Percentiles rank a stretch among this genome's conserved stretches.
These are phyloP conservation scores for Chlorocebus sabaeus DNA, from an alignment of 2,113 vertebrate species.

Conservation along the genomic window DNA sequence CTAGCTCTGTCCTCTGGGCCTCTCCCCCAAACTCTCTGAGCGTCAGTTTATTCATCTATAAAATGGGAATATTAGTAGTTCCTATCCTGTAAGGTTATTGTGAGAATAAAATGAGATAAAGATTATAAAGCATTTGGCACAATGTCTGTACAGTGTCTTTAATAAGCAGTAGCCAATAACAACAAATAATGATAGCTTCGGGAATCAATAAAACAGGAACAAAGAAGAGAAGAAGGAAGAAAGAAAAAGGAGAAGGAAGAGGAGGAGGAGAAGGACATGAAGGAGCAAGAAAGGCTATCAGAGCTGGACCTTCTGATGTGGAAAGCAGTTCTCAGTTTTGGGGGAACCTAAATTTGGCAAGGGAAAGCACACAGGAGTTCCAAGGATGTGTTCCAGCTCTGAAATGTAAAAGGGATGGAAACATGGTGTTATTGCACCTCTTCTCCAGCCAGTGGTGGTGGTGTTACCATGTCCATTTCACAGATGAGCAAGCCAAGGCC, in stretches of 20 bases:
- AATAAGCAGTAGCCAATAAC: not conserved
- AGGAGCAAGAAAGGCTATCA: not conserved
- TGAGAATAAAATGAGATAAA: not conserved
- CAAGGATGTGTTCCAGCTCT: not conserved
- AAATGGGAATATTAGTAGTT: not conserved
- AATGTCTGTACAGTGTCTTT: not conserved
- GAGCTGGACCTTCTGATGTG: not conserved
- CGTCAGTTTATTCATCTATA: not conserved
- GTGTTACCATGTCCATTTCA: not conserved
- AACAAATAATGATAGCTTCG: not conserved
- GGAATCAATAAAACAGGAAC: not conserved
- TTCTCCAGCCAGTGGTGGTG: not conserved
- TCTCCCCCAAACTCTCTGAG: not conserved
- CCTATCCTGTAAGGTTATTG: not conserved
- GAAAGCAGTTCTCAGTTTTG: not conserved
- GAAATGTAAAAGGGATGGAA: not conserved
- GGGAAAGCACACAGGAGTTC: not conserved
- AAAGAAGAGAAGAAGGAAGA: no score
- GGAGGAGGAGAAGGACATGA: not conserved
- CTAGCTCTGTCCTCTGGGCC: not conserved
- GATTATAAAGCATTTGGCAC: not conserved
- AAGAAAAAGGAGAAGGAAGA: not conserved
- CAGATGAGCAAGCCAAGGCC: not conserved
- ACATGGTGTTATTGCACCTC: fast-evolving
- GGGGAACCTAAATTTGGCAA: not conserved